These are phyloP conservation scores for Electrophaes corylata DNA, from an alignment of 2,888 invertebrate genomes.

Conservation along the genomic window DNA sequence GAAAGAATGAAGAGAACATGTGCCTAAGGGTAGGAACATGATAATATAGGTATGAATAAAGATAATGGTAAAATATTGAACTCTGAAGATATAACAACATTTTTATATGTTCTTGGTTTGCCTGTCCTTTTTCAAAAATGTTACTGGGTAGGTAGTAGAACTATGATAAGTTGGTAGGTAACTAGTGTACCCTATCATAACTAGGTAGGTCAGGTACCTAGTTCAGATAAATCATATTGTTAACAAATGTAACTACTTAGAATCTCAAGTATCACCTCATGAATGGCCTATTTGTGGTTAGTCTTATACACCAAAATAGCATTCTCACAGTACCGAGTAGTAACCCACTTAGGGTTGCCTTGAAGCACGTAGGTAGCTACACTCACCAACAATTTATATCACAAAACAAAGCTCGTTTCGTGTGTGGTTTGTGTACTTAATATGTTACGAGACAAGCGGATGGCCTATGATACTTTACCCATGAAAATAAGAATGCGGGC, in stretches of 20 bases:
- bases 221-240: neutral
- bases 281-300: slow-evolving; percentile 9
- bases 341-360: slow-evolving; percentile 7
- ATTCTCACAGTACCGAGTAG: slow-evolving; percentile 4
- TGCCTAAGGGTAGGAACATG: too few species aligned
- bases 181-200: too few species aligned
- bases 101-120: too few species aligned
- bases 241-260: neutral
- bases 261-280: slow-evolving; percentile 9
- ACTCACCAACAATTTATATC: neutral
- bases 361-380: too few species aligned
- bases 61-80: too few species aligned
- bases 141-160: too few species aligned
- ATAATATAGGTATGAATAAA: too few species aligned
- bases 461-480: slow-evolving; percentile 82
- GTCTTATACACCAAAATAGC: slow-evolving; percentile 17
- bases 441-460: neutral
- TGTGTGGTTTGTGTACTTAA: neutral
- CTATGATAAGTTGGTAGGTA: too few species aligned
- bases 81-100: too few species aligned
- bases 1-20: too few species aligned
- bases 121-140: too few species aligned
- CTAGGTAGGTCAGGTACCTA: too few species aligned
- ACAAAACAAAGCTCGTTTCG: neutral
- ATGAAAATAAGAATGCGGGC: slow-evolving; percentile 96